Evolutionary conservation across 2,888 invertebrate species (phyloP).

Genomic region (Choreutis nemorana): DNA sequence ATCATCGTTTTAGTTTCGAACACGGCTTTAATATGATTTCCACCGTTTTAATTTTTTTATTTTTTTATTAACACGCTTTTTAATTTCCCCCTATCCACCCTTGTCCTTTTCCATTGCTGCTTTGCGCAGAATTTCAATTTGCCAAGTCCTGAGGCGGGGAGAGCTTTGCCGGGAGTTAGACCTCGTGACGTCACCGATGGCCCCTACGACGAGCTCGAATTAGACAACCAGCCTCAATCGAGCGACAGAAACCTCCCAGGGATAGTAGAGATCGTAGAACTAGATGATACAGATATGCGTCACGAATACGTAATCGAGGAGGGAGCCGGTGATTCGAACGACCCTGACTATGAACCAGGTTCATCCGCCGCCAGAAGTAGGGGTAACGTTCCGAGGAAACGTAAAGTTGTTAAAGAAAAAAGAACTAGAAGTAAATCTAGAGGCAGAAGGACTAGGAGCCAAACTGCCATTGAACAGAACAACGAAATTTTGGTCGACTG

Average conservation of each 20-base stretch:
- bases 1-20: conserved; percentile 24
- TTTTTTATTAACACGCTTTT: conserved; percentile 67
- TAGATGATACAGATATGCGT: conserved; percentile 23
- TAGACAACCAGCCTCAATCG: conserved; percentile 35
- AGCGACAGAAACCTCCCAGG: conserved; percentile 26
- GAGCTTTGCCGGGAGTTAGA: conserved; percentile 26
- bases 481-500: conserved; percentile 36
- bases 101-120: conserved; percentile 44
- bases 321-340: conserved; percentile 29
- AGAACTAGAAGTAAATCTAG: conserved; percentile 45
- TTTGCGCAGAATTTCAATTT: conserved; percentile 59
- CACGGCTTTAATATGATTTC: conserved; percentile 21
- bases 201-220: conserved; percentile 31
- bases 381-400: conserved; percentile 42
- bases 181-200: conserved; percentile 42
- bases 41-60: conserved; percentile 23
- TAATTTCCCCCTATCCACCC: conserved; percentile 52
- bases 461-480: conserved; percentile 31
- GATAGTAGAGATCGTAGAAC: conserved; percentile 44
- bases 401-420: conserved; percentile 38
- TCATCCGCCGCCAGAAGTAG: conserved; percentile 40
- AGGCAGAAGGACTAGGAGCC: conserved; percentile 51
- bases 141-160: conserved; percentile 36
- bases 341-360: conserved; percentile 42
- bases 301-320: conserved; percentile 14